phyloP scores from a whole-genome alignment of 2,888 invertebrate genomes.

The Danaus chrysippus region DNA sequence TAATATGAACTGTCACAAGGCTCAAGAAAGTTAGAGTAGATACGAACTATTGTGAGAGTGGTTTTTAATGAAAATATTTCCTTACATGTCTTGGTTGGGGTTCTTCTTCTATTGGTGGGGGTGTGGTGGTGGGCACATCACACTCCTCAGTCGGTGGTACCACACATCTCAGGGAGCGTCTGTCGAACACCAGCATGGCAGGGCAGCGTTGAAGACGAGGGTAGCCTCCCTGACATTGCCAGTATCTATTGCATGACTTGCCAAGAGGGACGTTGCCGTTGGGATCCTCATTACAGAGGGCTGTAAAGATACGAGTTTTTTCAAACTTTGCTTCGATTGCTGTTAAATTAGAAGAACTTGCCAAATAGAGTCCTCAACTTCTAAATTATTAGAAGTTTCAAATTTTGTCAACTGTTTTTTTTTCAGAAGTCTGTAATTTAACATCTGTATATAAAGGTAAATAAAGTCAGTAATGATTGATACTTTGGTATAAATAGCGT shows the following conservation, averaged over 20 bases:
- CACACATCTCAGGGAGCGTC: constrained; percentile 89
- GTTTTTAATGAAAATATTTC: not conserved
- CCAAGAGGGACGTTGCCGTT: constrained; percentile 95
- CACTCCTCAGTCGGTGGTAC: constrained; percentile 95
- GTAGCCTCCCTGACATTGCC: constrained; percentile 96
- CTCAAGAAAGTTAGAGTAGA: not conserved
- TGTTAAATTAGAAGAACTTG: too few relatives aligned
- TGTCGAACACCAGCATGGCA: constrained; percentile 93
- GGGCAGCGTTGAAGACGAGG: constrained; percentile 94
- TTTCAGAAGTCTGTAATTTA: constrained; percentile 25
- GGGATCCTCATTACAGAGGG: constrained; percentile 93
- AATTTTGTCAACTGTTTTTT: constrained; percentile 17
- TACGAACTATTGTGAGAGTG: not conserved
- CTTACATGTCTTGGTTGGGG: constrained; percentile 58
- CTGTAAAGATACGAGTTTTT: constrained; percentile 68
- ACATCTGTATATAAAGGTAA: constrained; percentile 19
- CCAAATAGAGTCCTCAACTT: too few relatives aligned
- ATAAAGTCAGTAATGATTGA: not conserved
- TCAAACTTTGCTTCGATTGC: constrained; percentile 12
- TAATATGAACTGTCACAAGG: too few relatives aligned
- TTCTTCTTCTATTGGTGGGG: constrained; percentile 80
- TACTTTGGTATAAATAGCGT: too few relatives aligned
- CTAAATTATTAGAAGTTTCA: too few relatives aligned
- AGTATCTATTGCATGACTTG: constrained; percentile 95
- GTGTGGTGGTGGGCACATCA: constrained; percentile 88